phyloP scores from a whole-genome alignment of 92 coral and sea anemone species.

The Parazoanthus swiftii region DNA sequence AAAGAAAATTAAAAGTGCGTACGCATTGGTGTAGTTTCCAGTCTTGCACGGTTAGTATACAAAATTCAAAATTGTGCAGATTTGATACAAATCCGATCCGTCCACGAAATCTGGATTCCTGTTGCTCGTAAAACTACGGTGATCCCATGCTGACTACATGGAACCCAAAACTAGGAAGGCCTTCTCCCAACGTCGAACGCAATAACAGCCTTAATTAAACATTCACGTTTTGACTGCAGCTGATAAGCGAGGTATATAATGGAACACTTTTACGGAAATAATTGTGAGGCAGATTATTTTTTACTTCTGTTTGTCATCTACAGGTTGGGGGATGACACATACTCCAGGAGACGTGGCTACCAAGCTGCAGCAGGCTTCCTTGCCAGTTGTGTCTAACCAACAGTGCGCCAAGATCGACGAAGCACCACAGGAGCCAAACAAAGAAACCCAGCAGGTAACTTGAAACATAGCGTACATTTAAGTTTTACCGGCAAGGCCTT shows the following conservation, averaged over 20 bases:
- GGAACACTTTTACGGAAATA: background rate
- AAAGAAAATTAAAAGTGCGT: no score
- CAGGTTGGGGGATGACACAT: conserved; percentile 65
- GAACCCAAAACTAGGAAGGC: no score
- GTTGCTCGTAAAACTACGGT: no score
- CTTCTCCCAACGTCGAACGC: no score
- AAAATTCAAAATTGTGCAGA: no score
- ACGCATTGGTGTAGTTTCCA: no score
- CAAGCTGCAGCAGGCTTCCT: conserved; percentile 52
- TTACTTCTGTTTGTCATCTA: background rate
- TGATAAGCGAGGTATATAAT: background rate
- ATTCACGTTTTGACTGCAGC: background rate
- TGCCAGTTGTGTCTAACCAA: conserved; percentile 54
- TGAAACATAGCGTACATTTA: background rate
- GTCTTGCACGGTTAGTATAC: no score
- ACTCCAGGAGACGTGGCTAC: conserved; percentile 53
- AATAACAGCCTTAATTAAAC: no score
- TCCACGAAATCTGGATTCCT: no score
- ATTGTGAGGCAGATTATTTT: background rate
- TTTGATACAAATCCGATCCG: no score
- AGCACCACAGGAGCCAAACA: background rate
- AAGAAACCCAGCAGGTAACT: background rate
- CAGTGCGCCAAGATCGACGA: conserved; percentile 40
- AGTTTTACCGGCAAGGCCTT: no score
- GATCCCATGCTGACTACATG: no score